Evolutionary conservation across 2,888 invertebrate genomes (phyloP).

Genomic region (Andrena praecox): DNA sequence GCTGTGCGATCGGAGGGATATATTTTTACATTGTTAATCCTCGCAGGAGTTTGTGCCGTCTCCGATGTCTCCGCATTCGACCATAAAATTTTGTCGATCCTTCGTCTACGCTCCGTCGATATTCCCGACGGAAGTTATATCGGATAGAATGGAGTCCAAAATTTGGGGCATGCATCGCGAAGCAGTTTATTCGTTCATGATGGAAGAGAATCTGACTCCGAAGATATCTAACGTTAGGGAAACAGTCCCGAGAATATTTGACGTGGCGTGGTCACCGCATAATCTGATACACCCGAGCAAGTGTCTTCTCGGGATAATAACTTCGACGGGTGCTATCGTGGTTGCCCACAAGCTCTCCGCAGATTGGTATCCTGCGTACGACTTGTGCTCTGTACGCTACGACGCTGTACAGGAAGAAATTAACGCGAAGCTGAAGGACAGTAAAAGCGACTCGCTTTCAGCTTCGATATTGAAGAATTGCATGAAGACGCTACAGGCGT

Average conservation of each 20-base stretch:
- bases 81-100: slow-evolving; percentile 76
- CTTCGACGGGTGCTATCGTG: slow-evolving; percentile 78
- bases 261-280: slow-evolving; percentile 79
- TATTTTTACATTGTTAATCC: slow-evolving; percentile 37
- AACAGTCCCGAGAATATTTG: slow-evolving; percentile 70
- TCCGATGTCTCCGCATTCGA: slow-evolving; percentile 74
- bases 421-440: slow-evolving; percentile 22
- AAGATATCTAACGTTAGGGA: slow-evolving; percentile 70
- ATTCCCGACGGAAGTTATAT: slow-evolving; percentile 72
- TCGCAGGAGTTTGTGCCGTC: slow-evolving; percentile 79
- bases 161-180: slow-evolving; percentile 74
- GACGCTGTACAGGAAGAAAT: slow-evolving; percentile 65
- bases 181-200: slow-evolving; percentile 76
- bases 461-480: slow-evolving; percentile 47
- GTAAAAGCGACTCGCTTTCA: slow-evolving; percentile 10
- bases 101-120: slow-evolving; percentile 77
- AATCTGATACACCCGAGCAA: slow-evolving; percentile 74
- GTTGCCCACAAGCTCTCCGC: slow-evolving; percentile 72
- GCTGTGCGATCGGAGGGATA: slow-evolving; percentile 12
- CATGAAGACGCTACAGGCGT: slow-evolving; percentile 73
- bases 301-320: slow-evolving; percentile 78
- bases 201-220: slow-evolving; percentile 77
- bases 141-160: slow-evolving; percentile 57
- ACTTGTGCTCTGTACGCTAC: slow-evolving; percentile 72
- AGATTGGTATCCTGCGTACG: slow-evolving; percentile 77